Evolutionary conservation across 2,797 vertebrate genomes (phyloP), one percentile per base, ranked within the genome.

Genomic region (Halcyon leucocephala): DNA sequence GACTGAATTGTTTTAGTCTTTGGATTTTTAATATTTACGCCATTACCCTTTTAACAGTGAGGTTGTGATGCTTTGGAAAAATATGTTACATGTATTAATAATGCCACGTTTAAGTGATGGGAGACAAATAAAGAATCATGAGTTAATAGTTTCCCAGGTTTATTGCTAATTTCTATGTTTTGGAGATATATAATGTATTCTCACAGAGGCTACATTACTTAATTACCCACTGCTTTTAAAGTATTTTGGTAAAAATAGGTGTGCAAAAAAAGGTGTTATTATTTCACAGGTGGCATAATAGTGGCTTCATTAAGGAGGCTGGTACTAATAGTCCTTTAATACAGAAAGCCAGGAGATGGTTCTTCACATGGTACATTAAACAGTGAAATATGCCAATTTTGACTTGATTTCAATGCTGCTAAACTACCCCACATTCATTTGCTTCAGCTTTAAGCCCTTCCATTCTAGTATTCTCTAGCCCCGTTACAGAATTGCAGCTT

Each of bases 311-410:
- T 92, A 97, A 91, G 79, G 86, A 97, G 84, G 62, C 85, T 79
- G 74, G 93, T 96, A 86, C 82, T 96, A 95, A 96, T 95, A 97
- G 95, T 95, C 82, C 90, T 95, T 97, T 96, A 96, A 95, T 97
- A 94, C 60, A 74, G 93, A 95, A 95, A 96, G 96, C 93, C 72
- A 62, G 92, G 94, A 97, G 93, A 96, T 94, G 95, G 91, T 96
- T 94, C 95, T 97, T 97, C 93, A 86, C 83, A 85, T 95, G 93
- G 94, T 76, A 97, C 97, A 98, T 97, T 97, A 95, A 96, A 91
- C 81, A 82, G 79, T 93, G 94, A 98, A 98, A 98, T 96, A 96
- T 94, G 89, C 95, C 97, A 97, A 97, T 98, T 98, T 97, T 97
- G 91, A 95, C 95, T 97, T 94, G 90, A 96, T 97, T 98, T 98